phyloP scores from a whole-genome alignment of 2,888 invertebrate species.

The Eupithecia tripunctaria region DNA sequence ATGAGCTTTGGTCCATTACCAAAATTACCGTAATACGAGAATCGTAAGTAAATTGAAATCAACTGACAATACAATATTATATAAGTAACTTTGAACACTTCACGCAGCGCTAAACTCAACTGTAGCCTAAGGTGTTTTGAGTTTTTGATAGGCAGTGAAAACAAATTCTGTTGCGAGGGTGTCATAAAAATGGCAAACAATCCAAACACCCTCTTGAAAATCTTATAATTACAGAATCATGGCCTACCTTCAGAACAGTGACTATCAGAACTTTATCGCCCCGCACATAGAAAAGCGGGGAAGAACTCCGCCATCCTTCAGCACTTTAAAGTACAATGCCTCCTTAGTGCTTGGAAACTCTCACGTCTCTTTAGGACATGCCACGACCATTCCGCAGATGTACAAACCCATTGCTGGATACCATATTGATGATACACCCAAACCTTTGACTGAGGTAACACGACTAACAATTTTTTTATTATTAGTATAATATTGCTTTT shows the following conservation, averaged over 20 bases:
- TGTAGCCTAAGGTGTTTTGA: neutral
- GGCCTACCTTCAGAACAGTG: conserved; percentile 28
- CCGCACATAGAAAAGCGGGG: conserved; percentile 55
- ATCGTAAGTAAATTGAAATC: conserved; percentile 44
- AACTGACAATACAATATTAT: too few relatives aligned
- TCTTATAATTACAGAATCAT: conserved; percentile 25
- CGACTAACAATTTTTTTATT: neutral
- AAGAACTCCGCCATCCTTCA: conserved; percentile 50
- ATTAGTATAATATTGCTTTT: neutral
- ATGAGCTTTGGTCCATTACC: conserved; percentile 50
- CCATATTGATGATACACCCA: conserved; percentile 58
- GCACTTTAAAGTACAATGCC: conserved; percentile 58
- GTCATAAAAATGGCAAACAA: neutral
- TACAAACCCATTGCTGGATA: conserved; percentile 66
- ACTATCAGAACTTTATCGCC: conserved; percentile 39
- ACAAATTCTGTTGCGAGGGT: neutral
- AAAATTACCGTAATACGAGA: conserved; percentile 28
- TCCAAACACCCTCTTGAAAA: neutral
- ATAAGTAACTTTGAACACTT: neutral
- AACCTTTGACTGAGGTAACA: conserved; percentile 61
- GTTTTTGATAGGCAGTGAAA: neutral
- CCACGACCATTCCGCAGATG: conserved; percentile 58
- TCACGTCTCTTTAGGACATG: conserved; percentile 56
- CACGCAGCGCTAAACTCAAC: neutral
- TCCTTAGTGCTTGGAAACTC: conserved; percentile 65